These are phyloP conservation scores for Andrena flavipes DNA, from an alignment of 2,888 invertebrate genomes.

Conservation along the genomic window DNA sequence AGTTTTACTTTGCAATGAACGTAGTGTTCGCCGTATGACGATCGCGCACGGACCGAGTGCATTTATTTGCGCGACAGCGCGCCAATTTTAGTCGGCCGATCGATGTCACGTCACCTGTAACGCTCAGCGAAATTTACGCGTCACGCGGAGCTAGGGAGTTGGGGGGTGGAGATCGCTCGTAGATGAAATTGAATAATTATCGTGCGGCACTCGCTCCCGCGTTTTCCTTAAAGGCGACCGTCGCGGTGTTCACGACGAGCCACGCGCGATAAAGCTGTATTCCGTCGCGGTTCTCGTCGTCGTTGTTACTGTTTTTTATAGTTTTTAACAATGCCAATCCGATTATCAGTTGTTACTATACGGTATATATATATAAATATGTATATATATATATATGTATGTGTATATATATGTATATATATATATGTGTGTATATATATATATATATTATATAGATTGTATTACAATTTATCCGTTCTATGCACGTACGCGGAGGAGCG, in stretches of 20 bases:
- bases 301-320: constrained; percentile 60
- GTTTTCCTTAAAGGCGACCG: neutral
- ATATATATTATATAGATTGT: constrained; percentile 12
- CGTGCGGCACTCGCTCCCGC: neutral
- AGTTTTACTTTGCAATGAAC: neutral
- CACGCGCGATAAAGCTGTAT: neutral
- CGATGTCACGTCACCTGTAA: neutral
- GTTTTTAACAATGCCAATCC: constrained; percentile 55
- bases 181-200: neutral
- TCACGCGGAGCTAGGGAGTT: neutral
- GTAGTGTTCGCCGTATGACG: neutral
- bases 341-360: constrained; percentile 53
- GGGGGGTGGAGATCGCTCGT: neutral
- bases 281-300: constrained; percentile 25
- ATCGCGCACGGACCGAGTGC: neutral
- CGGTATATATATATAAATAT: constrained; percentile 1
- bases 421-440: too few relatives aligned
- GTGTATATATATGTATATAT: too few relatives aligned
- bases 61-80: neutral
- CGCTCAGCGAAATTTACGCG: neutral
- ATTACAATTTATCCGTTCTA: constrained; percentile 29
- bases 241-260: constrained; percentile 14
- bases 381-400: neutral
- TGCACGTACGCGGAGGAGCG: constrained; percentile 7
- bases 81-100: neutral